Evolutionary conservation across 2,797 vertebrate genomes (phyloP).

Genomic region (Sebastes steindachneri): DNA sequence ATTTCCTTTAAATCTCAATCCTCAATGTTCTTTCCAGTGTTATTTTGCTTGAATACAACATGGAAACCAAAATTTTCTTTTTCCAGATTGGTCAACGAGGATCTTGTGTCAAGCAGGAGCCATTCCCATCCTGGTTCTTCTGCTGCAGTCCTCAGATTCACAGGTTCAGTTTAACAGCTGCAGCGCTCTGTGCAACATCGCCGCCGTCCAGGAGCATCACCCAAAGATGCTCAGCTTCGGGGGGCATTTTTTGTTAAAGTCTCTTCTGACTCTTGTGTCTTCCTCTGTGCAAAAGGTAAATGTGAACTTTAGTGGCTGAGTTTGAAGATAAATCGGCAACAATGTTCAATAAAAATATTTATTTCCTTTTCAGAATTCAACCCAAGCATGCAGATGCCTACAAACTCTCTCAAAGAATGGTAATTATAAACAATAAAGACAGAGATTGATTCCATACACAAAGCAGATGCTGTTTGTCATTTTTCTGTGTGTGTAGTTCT

Average conservation of each 20-base stretch:
- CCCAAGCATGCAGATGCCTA: slow-evolving; percentile 86
- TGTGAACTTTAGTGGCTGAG: background rate
- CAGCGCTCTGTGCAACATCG: slow-evolving; percentile 83
- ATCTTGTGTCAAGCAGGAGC: slow-evolving; percentile 84
- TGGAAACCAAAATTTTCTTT: background rate
- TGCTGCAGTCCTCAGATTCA: slow-evolving; percentile 85
- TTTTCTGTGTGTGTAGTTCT: slow-evolving; percentile 57
- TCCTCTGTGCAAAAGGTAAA: slow-evolving; percentile 86
- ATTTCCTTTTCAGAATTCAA: slow-evolving; percentile 81
- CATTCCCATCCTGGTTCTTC: slow-evolving; percentile 81
- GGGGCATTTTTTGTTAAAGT: slow-evolving; percentile 77
- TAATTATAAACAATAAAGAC: slow-evolving; percentile 57
- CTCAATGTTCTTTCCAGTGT: background rate
- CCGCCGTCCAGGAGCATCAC: slow-evolving; percentile 74
- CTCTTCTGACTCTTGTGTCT: slow-evolving; percentile 83
- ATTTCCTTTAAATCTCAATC: background rate
- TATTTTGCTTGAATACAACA: background rate
- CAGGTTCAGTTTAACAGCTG: slow-evolving; percentile 89
- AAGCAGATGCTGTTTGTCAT: background rate
- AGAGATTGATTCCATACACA: background rate
- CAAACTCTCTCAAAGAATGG: slow-evolving; percentile 82
- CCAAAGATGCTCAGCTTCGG: slow-evolving; percentile 73
- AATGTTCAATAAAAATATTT: background rate
- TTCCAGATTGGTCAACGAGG: slow-evolving; percentile 77
- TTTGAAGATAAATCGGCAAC: background rate